These are phyloP conservation scores for Spermophilus dauricus DNA, from an alignment of 2,113 vertebrate genomes.

Conservation along the genomic window DNA sequence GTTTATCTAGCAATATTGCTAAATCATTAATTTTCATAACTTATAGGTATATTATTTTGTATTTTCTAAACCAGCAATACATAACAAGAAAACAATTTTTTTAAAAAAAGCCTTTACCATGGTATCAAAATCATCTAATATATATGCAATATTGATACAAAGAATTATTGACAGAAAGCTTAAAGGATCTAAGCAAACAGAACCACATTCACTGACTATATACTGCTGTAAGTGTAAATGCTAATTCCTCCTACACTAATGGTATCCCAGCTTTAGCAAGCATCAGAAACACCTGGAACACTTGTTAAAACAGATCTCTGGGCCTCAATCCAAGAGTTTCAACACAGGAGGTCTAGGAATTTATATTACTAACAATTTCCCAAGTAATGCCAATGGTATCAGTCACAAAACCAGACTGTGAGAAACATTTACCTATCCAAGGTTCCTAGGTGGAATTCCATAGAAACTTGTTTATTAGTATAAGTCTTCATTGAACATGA, in stretches of 20 bases:
- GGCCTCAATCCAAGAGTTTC: neutral
- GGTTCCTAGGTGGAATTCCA: neutral
- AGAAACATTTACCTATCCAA: neutral
- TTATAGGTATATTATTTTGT: no score
- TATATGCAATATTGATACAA: no score
- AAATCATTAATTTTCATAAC: no score
- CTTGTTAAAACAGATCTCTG: slow-evolving; percentile 3
- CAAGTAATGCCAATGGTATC: neutral
- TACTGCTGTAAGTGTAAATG: no score
- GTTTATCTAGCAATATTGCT: no score
- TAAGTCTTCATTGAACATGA: slow-evolving; percentile 36
- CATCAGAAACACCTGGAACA: neutral
- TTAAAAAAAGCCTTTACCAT: no score
- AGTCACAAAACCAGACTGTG: neutral
- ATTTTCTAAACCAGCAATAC: no score
- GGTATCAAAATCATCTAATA: no score
- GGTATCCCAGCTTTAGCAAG: neutral
- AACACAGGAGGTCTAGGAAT: neutral
- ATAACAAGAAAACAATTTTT: no score
- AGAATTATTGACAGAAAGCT: no score
- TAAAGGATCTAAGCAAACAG: no score
- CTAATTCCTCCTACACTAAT: neutral
- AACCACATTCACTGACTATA: no score
- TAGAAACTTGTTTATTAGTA: neutral
- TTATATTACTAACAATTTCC: neutral